phyloP scores from a whole-genome alignment of 2,113 vertebrate genomes.

The Brienomyrus longianalis region DNA sequence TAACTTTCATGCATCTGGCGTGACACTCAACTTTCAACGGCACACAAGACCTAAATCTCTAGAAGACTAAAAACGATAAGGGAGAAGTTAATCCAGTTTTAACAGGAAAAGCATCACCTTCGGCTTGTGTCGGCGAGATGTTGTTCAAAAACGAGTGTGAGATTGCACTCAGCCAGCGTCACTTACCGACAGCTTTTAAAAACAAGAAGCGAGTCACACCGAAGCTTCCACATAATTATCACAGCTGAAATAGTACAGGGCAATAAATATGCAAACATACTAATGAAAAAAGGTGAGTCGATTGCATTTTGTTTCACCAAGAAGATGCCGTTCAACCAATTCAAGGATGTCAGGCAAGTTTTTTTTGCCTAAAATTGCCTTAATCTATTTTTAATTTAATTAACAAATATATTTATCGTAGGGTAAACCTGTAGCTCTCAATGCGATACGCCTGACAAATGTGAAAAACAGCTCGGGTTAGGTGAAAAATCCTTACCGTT shows the following conservation, averaged over 20 bases:
- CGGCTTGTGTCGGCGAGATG: no score
- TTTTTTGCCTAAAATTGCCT: background rate
- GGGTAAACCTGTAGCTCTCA: background rate
- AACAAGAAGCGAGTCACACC: no score
- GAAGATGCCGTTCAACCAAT: background rate
- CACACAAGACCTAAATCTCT: no score
- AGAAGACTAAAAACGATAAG: background rate
- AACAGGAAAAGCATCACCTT: background rate
- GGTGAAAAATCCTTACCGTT: background rate
- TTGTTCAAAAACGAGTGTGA: no score
- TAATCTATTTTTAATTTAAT: background rate
- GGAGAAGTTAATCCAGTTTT: background rate
- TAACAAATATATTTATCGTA: background rate
- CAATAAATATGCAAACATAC: background rate
- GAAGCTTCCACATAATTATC: background rate
- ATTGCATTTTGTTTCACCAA: background rate
- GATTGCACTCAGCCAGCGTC: background rate
- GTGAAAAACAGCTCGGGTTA: background rate
- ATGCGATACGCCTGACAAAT: background rate
- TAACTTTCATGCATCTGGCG: background rate
- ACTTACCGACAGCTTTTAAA: background rate
- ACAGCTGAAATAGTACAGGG: background rate
- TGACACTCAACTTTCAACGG: background rate
- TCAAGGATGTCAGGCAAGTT: background rate
- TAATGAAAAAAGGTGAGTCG: background rate